Evolutionary conservation across 1,140 invertebrate species (phyloP).

Genomic region (Helicorthomorpha holstii): DNA sequence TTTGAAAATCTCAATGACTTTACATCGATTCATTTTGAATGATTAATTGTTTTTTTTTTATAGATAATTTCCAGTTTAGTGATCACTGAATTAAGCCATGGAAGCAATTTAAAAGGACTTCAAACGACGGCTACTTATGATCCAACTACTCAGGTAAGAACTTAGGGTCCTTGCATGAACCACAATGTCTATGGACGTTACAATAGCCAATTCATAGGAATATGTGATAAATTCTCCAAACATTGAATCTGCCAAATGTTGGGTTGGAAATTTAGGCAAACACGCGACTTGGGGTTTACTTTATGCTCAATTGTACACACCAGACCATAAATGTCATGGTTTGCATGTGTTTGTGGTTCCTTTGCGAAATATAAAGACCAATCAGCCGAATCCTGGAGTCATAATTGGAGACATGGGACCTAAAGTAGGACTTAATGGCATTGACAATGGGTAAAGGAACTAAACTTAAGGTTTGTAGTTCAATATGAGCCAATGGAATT

Average conservation of each 20-base stretch:
- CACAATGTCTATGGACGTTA: background rate
- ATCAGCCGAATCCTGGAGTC: constrained; percentile 52
- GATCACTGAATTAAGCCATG: constrained; percentile 83
- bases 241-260: constrained; percentile 88
- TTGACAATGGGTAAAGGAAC: constrained; percentile 60
- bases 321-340: constrained; percentile 64
- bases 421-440: constrained; percentile 69
- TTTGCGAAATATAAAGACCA: constrained; percentile 54
- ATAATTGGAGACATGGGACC: constrained; percentile 72
- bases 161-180: background rate
- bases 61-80: too few relatives aligned
- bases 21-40: too few relatives aligned
- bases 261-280: constrained; percentile 81
- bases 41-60: too few relatives aligned
- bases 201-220: constrained; percentile 28
- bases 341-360: constrained; percentile 70
- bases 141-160: constrained; percentile 31
- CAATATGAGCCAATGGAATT: background rate
- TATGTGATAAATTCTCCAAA: constrained; percentile 84
- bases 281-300: constrained; percentile 68
- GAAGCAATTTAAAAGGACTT: constrained; percentile 80
- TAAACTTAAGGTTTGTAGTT: constrained; percentile 7
- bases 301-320: constrained; percentile 72
- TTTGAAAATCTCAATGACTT: too few relatives aligned
- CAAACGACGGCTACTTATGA: constrained; percentile 80